Evolutionary conservation across 2,797 vertebrate genomes (phyloP).

Genomic region (Artibeus jamaicensis): DNA sequence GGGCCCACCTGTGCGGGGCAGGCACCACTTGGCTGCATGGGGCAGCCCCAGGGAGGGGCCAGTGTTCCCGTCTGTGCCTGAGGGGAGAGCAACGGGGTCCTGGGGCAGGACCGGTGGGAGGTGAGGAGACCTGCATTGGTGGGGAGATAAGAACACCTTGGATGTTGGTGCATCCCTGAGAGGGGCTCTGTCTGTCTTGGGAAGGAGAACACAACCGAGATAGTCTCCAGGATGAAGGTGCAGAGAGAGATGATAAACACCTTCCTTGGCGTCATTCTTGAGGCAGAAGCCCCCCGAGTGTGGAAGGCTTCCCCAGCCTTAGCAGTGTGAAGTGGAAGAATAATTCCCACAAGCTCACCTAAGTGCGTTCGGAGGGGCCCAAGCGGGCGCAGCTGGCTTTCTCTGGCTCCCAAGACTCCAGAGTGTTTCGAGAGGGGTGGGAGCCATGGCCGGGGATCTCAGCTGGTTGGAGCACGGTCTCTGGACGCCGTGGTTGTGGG

Average conservation of each 20-base stretch:
- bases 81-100: neutral
- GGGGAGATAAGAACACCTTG: neutral
- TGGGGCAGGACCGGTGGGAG: neutral
- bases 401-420: neutral
- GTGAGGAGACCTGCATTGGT: neutral
- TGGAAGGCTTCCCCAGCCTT: neutral
- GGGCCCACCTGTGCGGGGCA: neutral
- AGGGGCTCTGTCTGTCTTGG: neutral
- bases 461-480: no score
- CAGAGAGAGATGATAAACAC: neutral
- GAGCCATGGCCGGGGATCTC: neutral
- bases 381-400: neutral
- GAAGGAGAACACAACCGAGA: neutral
- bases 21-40: neutral
- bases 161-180: neutral
- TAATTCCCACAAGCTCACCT: neutral
- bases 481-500: neutral
- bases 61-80: neutral
- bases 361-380: fast-evolving
- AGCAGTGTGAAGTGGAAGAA: fast-evolving
- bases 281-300: neutral
- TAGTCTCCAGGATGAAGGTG: neutral
- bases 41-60: neutral
- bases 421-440: neutral
- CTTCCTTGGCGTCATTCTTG: neutral